Base-by-base conservation (phyloP, 2,888 invertebrate species). In the Mellilla xanthometata region DNA sequence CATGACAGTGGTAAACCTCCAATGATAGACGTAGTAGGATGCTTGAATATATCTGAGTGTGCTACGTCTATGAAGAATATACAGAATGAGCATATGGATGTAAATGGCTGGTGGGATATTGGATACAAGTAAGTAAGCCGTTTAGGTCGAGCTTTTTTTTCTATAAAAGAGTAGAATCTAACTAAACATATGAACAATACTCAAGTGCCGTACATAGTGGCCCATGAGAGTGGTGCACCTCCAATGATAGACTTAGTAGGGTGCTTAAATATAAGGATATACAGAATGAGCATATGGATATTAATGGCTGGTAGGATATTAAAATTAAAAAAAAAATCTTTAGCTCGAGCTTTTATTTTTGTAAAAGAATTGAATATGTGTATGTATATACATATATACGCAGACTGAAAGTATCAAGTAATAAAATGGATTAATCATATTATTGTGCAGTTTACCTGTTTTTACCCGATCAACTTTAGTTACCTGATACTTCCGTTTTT, bases 1-100 rank as follows among this genome's bases (percentile, higher is more conserved):
- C 35, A 35, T 7, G 26, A 35, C 10, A 35, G 23, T 9, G 33
- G 33, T 3, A 23, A 33, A 33, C 33, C 33, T 7, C 33, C 33
- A 1, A 9, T 1, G 3, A 33, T 23, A 2, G 33, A 33, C 6
- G 6, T 33, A 8, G 35, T 8, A n/a, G 7, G 7, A 8, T 24
- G 24, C 24, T 24, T 24, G 2, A 24, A 24, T n/a, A 2, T 24
- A 2, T 7, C 24, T 3, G 8, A 24, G 24, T 24, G 24, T 24
- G 2, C 8, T n/a, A 8, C 8, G 24, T 4, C 24, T 2, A 24
- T 24, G 24, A 7, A 24, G 24, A 24, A 1, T 8, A 24, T 24
- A 24, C 24, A 24, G 24, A 24, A 24, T n/a, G 24, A 24, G 3
- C 24, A 24, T 24, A 24, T 24, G 24, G 24, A 24, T 24, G n/a